A percentile compares a stretch with the other conserved stretches of the same genome.
phyloP scores from a whole-genome alignment of 2,888 invertebrate genomes.

The Macrophya annulata region DNA sequence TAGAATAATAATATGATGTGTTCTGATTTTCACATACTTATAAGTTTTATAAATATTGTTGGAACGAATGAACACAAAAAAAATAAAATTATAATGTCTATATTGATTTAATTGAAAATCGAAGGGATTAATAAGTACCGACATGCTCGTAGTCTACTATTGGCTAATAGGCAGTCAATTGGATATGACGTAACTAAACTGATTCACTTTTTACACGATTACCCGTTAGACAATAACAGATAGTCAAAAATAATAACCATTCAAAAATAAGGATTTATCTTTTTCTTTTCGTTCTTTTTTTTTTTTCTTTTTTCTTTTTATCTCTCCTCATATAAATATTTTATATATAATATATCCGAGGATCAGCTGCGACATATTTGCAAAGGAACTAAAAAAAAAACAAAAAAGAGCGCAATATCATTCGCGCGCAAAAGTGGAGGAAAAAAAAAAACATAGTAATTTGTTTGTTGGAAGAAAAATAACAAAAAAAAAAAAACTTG shows the following conservation, averaged over 20 bases:
- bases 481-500: not conserved
- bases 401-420: not conserved
- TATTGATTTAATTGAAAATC: slow-evolving; percentile 13
- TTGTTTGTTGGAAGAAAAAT: not conserved
- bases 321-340: slow-evolving; percentile 22
- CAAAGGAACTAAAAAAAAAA: slow-evolving; percentile 24
- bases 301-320: not conserved
- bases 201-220: slow-evolving; percentile 40
- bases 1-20: not conserved
- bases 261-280: slow-evolving; percentile 31
- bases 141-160: slow-evolving; percentile 44
- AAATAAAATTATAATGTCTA: not conserved
- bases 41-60: no score
- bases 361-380: slow-evolving; percentile 40
- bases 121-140: slow-evolving; percentile 22
- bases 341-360: not conserved
- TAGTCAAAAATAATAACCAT: not conserved
- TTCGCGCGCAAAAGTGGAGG: not conserved
- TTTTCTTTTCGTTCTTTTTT: not conserved
- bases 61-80: not conserved
- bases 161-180: slow-evolving; percentile 46
- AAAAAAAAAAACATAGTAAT: not conserved
- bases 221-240: slow-evolving; percentile 40
- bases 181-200: slow-evolving; percentile 48
- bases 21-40: not conserved